Base-by-base conservation (phyloP, 2,113 vertebrate species). In the Passer montanus region DNA sequence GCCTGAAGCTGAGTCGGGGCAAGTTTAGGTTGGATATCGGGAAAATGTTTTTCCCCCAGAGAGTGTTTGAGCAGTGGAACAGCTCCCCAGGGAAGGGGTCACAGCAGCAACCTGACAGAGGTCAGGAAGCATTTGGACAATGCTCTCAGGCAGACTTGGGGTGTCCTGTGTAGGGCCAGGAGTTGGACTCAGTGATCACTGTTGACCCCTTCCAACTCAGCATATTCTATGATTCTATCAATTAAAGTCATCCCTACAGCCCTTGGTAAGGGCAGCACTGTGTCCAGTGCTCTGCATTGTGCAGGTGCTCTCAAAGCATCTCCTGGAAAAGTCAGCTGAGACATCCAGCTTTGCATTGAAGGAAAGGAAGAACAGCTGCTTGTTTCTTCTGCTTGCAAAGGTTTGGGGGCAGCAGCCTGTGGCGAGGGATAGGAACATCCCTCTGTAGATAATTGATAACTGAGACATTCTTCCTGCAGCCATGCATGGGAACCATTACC, bases 31-130 rank as follows among this genome's bases (percentile, higher is more conserved):
- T 69, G 39, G 22, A 7, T 59, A 52, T 43, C 26, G 31, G 62
- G 72, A 22, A 50, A 50, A 31, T 0, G 0, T 43, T 76, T 5
- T 59, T 59, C 11, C 5, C 17, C 17, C 55, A 28, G 14, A 18
- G 24, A 0, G 10, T 52, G 53, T 1, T 0, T 77, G 46, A 14
- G 33, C 27, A 8, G 44, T 59, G 72, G 41, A 11, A 37, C 31
- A 43, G 24, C 21, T 59, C 11, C 26, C 26, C 17, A 37, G 44
- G 37, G 27, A 5, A 44, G 53, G 15, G 26, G 4, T 77, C 37
- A 27, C 46, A 37, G 1, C 39, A 9, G 4, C 33, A 52, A 11
- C 53, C 53, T 44, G 37, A 4, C 27, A 44, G 63, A 77, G 33
- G 39, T 77, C 33, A 18, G 7, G 39, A 27, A 53, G 39, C 2